Conservation (phyloP, 2,888 invertebrate species). For the Patella depressa region DNA sequence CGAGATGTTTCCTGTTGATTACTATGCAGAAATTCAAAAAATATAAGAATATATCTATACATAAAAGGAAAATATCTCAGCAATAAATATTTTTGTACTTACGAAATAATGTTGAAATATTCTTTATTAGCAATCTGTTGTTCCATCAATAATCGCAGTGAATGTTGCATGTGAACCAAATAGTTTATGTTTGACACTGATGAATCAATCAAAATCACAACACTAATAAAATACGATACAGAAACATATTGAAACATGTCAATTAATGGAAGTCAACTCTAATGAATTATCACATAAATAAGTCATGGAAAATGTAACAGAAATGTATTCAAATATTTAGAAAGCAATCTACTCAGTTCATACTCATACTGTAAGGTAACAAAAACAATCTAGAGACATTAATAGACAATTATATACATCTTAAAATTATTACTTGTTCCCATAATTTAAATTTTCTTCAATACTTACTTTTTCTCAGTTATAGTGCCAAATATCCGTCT, state of each 20-base stretch:
- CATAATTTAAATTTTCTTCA: background rate
- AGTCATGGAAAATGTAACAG: too few relatives aligned
- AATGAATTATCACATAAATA: too few relatives aligned
- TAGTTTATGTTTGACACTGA: slow-evolving; percentile 70
- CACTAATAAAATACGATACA: slow-evolving; percentile 50
- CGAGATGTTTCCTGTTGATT: too few relatives aligned
- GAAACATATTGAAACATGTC: background rate
- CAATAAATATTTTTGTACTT: slow-evolving; percentile 39
- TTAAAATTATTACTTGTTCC: background rate
- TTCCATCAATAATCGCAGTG: slow-evolving; percentile 70
- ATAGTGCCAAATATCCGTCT: slow-evolving; percentile 70
- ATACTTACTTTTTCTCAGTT: slow-evolving; percentile 66
- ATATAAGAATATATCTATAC: too few relatives aligned
- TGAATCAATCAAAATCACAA: slow-evolving; percentile 69
- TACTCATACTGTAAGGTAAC: too few relatives aligned
- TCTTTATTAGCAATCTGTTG: slow-evolving; percentile 70
- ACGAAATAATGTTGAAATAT: slow-evolving; percentile 71
- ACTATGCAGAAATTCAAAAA: too few relatives aligned
- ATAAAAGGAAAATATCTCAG: background rate
- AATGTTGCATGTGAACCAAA: slow-evolving; percentile 71
- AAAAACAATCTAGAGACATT: background rate
- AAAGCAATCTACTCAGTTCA: too few relatives aligned
- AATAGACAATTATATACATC: background rate
- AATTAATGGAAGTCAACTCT: too few relatives aligned
- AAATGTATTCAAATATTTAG: too few relatives aligned